Base-by-base conservation (phyloP, 2,888 invertebrate genomes). In the Hypomecis atomaria region DNA sequence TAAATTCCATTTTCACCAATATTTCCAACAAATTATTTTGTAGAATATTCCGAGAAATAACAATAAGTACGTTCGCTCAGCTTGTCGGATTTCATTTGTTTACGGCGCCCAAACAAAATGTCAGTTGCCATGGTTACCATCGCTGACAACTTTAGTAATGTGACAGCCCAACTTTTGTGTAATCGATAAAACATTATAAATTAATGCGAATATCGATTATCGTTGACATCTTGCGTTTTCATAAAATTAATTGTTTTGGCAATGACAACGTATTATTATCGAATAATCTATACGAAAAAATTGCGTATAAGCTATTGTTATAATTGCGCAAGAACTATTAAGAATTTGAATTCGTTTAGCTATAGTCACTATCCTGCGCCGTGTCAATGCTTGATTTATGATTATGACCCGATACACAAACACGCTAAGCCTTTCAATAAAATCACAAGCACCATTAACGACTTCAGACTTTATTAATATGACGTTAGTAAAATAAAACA, bases 51-150 rank as follows among this genome's bases (percentile, higher is more conserved):
- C 54, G 59, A 63, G 69, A 77, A 82, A 77, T 75, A 76, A 73
- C 69, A 76, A 74, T 81, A n/a, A n/a, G n/a, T n/a, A 84, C 83
- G 78, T 84, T 84, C 80, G 78, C 79, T 78, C 76, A 77, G 79
- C 73, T 78, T 76, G 77, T 78, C 86, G 86, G 78, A 79, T 76
- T 87, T 92, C 91, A 88, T 89, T 92, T 92, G 92, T 92, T 91
- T 91, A 90, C 88, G 78, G 76, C 78, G 78, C 80, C 82, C 71
- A 87, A 92, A 90, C 90, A 91, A 83, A 70, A 72, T 78, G 78
- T 65, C 72, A 47, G 89, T 91, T 83, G 72, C 81, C 79, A 89
- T 90, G 82, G 79, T 71, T 81, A 91, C 89, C 37, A 62, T 55
- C 62, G 67, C 75, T 85, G 88, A 82, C 89, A 89, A 86, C 87